Evolutionary conservation across 2,113 vertebrate genomes (phyloP).

Genomic region (Amblyornis subalaris): DNA sequence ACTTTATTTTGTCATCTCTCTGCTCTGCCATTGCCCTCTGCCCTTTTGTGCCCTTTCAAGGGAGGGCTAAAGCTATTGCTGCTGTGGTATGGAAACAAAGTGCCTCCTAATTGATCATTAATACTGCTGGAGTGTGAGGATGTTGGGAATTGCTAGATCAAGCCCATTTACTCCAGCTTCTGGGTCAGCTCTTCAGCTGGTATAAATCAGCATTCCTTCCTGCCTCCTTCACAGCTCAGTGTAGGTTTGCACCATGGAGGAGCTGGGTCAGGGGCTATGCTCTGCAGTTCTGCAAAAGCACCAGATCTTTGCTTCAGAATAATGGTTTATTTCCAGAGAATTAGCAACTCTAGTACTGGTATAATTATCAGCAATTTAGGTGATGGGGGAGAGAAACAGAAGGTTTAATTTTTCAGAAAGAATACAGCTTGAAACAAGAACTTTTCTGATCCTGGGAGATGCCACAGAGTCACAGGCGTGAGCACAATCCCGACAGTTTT

Average conservation of each 20-base stretch:
- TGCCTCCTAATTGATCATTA: conserved; percentile 58
- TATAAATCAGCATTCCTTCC: conserved; percentile 13
- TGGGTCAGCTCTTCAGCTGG: conserved; percentile 31
- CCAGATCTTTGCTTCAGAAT: not conserved
- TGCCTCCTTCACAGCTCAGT: not conserved
- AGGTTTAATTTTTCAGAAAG: not conserved
- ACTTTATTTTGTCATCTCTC: conserved; percentile 32
- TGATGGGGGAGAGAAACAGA: not conserved
- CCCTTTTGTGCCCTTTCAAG: conserved; percentile 29
- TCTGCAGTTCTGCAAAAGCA: not conserved
- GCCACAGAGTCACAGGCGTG: not conserved
- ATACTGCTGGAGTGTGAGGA: conserved; percentile 31
- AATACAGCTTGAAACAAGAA: not conserved
- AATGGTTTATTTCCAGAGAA: not conserved
- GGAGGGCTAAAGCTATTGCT: conserved; percentile 24
- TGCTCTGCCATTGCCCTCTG: conserved; percentile 31
- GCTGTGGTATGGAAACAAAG: conserved; percentile 13
- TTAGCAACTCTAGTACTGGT: not conserved
- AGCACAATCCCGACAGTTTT: not conserved
- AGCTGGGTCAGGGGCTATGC: not conserved
- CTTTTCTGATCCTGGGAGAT: not conserved
- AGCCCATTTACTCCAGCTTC: conserved; percentile 22
- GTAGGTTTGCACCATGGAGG: not conserved
- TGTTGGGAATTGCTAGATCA: conserved; percentile 25
- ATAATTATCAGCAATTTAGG: not conserved